Evolutionary conservation across 2,888 invertebrate genomes (phyloP).

Genomic region (Aleiodes alternator): DNA sequence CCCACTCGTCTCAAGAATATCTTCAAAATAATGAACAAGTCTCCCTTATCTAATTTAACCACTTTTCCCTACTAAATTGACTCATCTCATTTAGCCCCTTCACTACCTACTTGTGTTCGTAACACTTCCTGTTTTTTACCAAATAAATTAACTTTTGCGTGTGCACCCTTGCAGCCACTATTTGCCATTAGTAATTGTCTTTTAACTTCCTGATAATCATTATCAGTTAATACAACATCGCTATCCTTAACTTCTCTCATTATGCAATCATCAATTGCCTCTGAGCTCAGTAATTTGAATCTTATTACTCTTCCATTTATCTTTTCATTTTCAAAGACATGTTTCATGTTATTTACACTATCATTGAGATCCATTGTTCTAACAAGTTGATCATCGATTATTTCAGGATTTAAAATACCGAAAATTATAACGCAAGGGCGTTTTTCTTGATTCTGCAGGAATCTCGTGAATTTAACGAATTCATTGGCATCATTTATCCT

Average conservation of each 20-base stretch:
- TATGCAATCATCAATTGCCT: conserved; percentile 65
- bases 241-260: conserved; percentile 58
- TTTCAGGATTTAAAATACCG: conserved; percentile 65
- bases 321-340: conserved; percentile 49
- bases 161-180: conserved; percentile 70
- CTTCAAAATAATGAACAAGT: too few species aligned
- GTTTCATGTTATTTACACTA: conserved; percentile 54
- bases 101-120: neutral
- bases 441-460: conserved; percentile 49
- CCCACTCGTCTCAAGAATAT: too few species aligned
- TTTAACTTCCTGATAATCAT: conserved; percentile 59
- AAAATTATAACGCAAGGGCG: conserved; percentile 61
- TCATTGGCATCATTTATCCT: conserved; percentile 58
- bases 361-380: conserved; percentile 56
- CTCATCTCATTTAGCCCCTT: neutral
- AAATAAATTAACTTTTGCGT: conserved; percentile 64
- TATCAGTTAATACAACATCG: conserved; percentile 56
- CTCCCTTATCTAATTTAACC: too few species aligned
- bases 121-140: conserved; percentile 11
- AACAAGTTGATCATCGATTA: conserved; percentile 52
- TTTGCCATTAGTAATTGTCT: conserved; percentile 57
- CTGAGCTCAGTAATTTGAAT: conserved; percentile 59
- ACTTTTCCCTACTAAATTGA: too few species aligned
- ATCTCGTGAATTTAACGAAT: conserved; percentile 54
- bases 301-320: conserved; percentile 56